Evolutionary conservation across 2,113 vertebrate genomes (phyloP), one percentile per base, ranked within the genome.

Genomic region (Halichoerus grypus): DNA sequence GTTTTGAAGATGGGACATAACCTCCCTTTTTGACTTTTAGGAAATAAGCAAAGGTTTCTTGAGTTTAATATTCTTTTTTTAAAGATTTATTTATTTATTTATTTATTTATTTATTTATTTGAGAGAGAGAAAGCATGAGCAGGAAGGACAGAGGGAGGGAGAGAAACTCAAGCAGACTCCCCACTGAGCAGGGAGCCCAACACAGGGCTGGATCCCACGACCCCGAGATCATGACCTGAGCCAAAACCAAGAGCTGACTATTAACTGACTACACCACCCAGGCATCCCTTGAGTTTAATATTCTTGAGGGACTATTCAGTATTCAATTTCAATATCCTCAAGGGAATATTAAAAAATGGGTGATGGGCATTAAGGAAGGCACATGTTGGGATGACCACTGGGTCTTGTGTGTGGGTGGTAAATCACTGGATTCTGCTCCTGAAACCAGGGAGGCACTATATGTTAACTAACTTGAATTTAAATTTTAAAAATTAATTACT

Each of bases 41-140:
- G 80, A 94, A 90, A 71, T 59, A 80, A 88, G 24, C 84, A 87
- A 92, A 87, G 26, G 3, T 39, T 93, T 91, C 88, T 65, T 33
- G 63, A 49, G 10, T 91, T 69, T 69, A 69, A n/a, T n/a, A n/a
- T 67, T 65, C 63, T 65, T 33, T 33, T 63, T 53, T 67, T 33
- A 42, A 42, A 42, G 39, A 42, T 42, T 36, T 36, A 36, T 36
- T 36, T 36, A 67, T 42, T 42, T 5, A 42, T 42, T 42, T 5
- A 42, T 42, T 42, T 5, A 42, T n/a, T 67, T 67, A 63, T 33
- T 15, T 33, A 33, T 67, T 33, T 18, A 69, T 69, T 69, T 36
- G 33, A 69, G 16, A n/a, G 65, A 67, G 55, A 57, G 55, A 21
- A 15, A 67, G 7, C 18, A 18, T 16, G 4, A 36, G 33, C n/a